These are phyloP conservation scores for Phocoena sinus DNA, from an alignment of 2,113 vertebrate species.

Conservation along the genomic window DNA sequence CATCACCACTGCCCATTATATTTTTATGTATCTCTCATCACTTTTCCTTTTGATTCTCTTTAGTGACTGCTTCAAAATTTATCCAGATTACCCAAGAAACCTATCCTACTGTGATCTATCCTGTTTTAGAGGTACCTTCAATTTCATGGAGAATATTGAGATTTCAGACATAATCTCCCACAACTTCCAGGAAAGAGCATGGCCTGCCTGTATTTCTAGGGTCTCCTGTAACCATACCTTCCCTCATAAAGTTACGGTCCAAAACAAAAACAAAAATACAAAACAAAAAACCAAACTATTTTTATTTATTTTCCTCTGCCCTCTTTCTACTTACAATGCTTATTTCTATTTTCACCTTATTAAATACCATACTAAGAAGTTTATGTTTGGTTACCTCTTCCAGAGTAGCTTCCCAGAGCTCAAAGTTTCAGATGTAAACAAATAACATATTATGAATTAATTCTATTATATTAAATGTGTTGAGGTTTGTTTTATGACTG, in stretches of 20 bases:
- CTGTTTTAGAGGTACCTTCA: neutral
- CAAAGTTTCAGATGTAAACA: neutral
- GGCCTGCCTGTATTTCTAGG: neutral
- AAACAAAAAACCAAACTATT: neutral
- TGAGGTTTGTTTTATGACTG: neutral
- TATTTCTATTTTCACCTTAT: neutral
- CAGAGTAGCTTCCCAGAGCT: neutral
- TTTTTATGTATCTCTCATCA: neutral
- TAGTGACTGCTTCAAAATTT: neutral
- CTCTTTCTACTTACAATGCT: neutral
- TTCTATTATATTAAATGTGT: neutral
- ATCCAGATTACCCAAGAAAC: neutral
- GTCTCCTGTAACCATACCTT: neutral
- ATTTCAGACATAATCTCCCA: neutral
- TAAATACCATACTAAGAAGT: neutral
- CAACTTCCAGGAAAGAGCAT: neutral
- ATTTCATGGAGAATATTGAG: neutral
- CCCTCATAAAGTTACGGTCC: neutral
- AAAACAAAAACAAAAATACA: neutral
- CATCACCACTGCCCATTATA: neutral
- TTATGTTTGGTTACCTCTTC: neutral
- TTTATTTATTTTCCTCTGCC: neutral
- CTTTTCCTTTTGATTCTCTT: neutral
- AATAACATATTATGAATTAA: neutral
- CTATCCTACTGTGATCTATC: neutral